Conservation (phyloP, 2,113 vertebrate species). For the Serinus canaria region DNA sequence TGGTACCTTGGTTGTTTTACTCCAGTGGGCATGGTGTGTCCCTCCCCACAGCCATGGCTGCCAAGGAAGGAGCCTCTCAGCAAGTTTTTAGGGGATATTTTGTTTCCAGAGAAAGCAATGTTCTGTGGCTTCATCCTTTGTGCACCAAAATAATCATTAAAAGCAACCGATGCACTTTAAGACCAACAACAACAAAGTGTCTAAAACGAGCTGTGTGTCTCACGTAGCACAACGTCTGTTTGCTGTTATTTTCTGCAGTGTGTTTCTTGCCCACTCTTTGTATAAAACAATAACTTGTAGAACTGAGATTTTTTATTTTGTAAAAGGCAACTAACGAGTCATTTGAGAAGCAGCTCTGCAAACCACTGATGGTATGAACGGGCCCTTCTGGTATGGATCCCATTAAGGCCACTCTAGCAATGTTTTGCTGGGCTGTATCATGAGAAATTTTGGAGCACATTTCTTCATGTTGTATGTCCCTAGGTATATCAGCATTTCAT, state of each 20-base stretch:
- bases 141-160: background rate
- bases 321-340: background rate
- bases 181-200: background rate
- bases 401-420: background rate
- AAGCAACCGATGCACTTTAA: background rate
- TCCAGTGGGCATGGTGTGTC: rapidly evolving
- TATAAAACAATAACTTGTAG: constrained; percentile 40
- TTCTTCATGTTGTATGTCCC: background rate
- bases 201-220: background rate
- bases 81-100: background rate
- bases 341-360: constrained; percentile 25
- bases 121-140: background rate
- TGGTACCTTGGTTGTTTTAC: background rate
- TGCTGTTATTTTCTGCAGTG: constrained; percentile 8
- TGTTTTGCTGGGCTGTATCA: background rate
- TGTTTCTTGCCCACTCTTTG: constrained; percentile 28
- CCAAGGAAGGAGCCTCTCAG: background rate
- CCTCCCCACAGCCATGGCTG: background rate
- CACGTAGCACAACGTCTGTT: background rate
- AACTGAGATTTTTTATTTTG: constrained; percentile 14
- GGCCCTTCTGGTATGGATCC: constrained; percentile 13
- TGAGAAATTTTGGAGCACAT: background rate
- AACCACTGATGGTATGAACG: background rate
- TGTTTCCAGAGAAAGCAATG: background rate
- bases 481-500: background rate